Percentiles rank a stretch among this genome's conserved stretches.
Conservation (phyloP, 2,113 vertebrate genomes). For the Neomonachus schauinslandi region DNA sequence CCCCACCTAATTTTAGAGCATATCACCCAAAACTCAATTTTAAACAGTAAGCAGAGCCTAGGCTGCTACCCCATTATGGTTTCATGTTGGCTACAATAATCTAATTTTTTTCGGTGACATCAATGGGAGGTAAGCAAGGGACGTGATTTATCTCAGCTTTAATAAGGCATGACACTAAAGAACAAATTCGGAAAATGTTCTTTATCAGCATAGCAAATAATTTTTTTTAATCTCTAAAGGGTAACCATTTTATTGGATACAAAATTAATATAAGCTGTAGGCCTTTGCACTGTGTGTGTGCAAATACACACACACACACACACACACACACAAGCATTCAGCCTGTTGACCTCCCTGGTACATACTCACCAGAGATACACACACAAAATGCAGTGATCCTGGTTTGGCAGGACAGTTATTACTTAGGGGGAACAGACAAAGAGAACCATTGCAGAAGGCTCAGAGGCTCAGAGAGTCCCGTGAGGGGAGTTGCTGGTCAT, state of each 20-base stretch:
- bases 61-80: constrained; percentile 38
- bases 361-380: neutral
- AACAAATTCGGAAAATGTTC: constrained; percentile 61
- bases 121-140: constrained; percentile 32
- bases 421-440: neutral
- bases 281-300: neutral
- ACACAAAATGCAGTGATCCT: neutral
- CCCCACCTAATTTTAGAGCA: neutral
- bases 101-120: constrained; percentile 58
- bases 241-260: neutral
- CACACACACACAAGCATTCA: neutral
- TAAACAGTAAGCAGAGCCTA: neutral
- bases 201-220: constrained; percentile 37
- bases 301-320: neutral
- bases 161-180: constrained; percentile 55
- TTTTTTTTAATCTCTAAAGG: constrained; percentile 48
- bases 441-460: neutral
- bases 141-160: constrained; percentile 68
- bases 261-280: constrained; percentile 22
- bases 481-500: neutral
- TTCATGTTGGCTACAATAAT: constrained; percentile 65
- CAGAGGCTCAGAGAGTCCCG: neutral
- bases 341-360: neutral
- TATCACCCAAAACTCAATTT: constrained; percentile 42
- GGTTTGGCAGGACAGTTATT: neutral